Evolutionary conservation across 2,113 vertebrate species (phyloP), one percentile per base, ranked within the genome.

Genomic region (Dipodomys merriami): DNA sequence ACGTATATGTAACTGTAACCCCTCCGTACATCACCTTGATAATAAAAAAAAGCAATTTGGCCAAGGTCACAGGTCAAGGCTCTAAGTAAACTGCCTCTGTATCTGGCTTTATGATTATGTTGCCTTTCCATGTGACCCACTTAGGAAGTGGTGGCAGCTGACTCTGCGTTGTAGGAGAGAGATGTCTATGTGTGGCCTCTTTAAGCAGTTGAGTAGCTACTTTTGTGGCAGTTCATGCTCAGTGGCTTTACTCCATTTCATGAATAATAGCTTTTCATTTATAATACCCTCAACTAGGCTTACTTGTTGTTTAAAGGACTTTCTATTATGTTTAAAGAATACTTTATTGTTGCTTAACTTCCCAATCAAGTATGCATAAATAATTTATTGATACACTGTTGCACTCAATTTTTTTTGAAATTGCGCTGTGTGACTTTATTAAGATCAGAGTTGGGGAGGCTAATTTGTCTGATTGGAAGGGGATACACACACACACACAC

Each of bases 281-380:
- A 93, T 88, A 92, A 79, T 78, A 72, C 53, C 53, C 53, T 13
- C 53, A 71, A 83, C 81, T 96, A 80, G 93, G 64, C 13, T 84
- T 82, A 80, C 65, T 69, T 82, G 94, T 72, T 90, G 90, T 90
- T 96, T 96, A 94, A 97, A 97, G 60, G 8, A 49, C 67, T 96
- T 96, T 90, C 90, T 94, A 90, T 86, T 80, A 60, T 90, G n/a
- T 22, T 91, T 96, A 89, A 95, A 91, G 67, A 94, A 83, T n/a
- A 86, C 35, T 60, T 90, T 53, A 62, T 88, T 82, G 33, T 94
- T 92, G 77, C 88, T 95, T 97, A 96, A 97, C 96, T 98, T 96
- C 79, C 92, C 94, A 97, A 96, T 96, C 96, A 97, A 97, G 76
- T 93, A 90, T 83, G 96, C 93, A 95, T 92, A 97, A 97, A 95